These are phyloP conservation scores for Neelides sp. DNA, from an alignment of 1,140 invertebrate species.

Conservation along the genomic window DNA sequence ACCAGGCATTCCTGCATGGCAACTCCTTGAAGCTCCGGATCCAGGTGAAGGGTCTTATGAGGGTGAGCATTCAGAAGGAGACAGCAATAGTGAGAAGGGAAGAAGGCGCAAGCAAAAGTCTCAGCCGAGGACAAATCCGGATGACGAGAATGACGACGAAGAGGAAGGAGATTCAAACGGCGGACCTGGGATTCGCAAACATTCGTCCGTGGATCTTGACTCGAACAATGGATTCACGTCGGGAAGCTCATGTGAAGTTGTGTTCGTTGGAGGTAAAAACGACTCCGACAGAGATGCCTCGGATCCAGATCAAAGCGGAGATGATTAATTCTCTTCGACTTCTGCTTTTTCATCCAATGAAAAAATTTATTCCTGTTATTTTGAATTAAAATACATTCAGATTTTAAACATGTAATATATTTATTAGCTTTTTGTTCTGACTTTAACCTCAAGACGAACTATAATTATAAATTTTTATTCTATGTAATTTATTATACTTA, in stretches of 20 bases:
- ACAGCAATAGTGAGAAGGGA: conserved; percentile 4
- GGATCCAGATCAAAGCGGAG: conserved; percentile 18
- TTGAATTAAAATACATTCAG: neutral
- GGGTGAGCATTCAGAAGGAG: conserved; percentile 15
- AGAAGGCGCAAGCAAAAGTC: conserved; percentile 6
- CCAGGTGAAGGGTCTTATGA: neutral
- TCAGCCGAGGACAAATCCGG: neutral
- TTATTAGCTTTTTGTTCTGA: too few species aligned
- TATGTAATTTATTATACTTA: too few species aligned
- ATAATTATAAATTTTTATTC: too few species aligned
- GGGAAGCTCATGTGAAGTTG: conserved; percentile 30
- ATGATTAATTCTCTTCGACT: conserved; percentile 20
- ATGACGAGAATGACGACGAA: conserved; percentile 10
- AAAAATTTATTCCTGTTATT: too few species aligned
- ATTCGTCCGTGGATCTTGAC: conserved; percentile 21
- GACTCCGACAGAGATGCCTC: conserved; percentile 12
- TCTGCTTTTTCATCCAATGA: too few species aligned
- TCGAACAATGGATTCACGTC: conserved; percentile 28
- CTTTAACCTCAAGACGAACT: too few species aligned
- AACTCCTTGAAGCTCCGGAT: conserved; percentile 16
- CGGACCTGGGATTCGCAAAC: conserved; percentile 12
- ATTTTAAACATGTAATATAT: neutral
- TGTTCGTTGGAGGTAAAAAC: conserved; percentile 21
- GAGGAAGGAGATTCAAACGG: conserved; percentile 14
- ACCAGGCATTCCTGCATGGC: conserved; percentile 28